Conservation (phyloP, 2,888 invertebrate species). For the Lithophane ornitopus region DNA sequence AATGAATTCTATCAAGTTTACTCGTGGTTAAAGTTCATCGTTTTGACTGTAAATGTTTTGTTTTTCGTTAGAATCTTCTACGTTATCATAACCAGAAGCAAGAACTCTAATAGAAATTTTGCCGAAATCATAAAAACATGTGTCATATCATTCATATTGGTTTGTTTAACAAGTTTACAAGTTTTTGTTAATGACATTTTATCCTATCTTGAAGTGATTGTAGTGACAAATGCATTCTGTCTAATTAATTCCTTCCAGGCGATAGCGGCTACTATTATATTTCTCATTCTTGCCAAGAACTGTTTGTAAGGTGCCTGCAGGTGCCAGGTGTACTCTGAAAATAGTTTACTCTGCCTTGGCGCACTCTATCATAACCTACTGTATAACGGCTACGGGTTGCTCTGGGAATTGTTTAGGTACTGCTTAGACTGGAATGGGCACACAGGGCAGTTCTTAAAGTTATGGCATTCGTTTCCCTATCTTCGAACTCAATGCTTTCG, state of each 20-base stretch:
- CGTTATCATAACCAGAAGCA: constrained; percentile 67
- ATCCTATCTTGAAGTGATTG: constrained; percentile 40
- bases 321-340: too few species aligned
- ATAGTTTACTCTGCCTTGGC: too few species aligned
- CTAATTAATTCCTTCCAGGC: constrained; percentile 69
- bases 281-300: constrained; percentile 55
- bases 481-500: too few species aligned
- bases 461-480: too few species aligned
- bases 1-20: constrained; percentile 68
- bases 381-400: too few species aligned
- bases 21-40: constrained; percentile 74
- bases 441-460: too few species aligned
- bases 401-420: too few species aligned
- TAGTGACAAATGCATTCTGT: constrained; percentile 38
- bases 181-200: constrained; percentile 77
- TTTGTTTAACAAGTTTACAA: constrained; percentile 79
- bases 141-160: constrained; percentile 75
- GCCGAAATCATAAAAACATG: constrained; percentile 62
- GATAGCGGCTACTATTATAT: constrained; percentile 60
- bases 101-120: constrained; percentile 34
- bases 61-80: constrained; percentile 77
- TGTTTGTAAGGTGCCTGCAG: too few species aligned
- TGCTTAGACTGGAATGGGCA: too few species aligned
- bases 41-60: constrained; percentile 74
- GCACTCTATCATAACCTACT: too few species aligned